Evolutionary conservation across 2,888 invertebrate species (phyloP).

Genomic region (Mechanitis mazaeus): DNA sequence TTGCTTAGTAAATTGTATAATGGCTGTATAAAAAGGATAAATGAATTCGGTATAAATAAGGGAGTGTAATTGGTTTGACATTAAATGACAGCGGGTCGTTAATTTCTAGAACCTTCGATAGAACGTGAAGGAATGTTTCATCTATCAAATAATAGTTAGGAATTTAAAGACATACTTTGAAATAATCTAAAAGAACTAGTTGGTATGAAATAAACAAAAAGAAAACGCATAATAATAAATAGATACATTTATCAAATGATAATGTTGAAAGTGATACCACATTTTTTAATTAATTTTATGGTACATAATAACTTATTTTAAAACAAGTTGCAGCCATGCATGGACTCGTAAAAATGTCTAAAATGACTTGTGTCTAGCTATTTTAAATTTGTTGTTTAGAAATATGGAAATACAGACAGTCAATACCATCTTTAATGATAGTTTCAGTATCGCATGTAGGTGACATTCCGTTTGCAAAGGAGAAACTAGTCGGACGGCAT

Average conservation of each 20-base stretch:
- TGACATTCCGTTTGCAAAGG: constrained; percentile 61
- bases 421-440: constrained; percentile 25
- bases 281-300: too few relatives aligned
- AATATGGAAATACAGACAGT: background rate
- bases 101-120: constrained; percentile 11
- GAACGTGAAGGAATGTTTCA: constrained; percentile 15
- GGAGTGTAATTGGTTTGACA: constrained; percentile 23
- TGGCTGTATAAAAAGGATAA: constrained; percentile 19
- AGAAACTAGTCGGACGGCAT: constrained; percentile 68
- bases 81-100: constrained; percentile 23
- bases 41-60: constrained; percentile 20
- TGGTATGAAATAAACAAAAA: too few relatives aligned
- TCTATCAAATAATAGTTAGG: constrained; percentile 10
- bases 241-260: too few relatives aligned
- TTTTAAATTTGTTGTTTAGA: background rate
- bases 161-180: constrained; percentile 6
- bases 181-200: too few relatives aligned
- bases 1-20: too few relatives aligned
- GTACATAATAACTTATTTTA: too few relatives aligned
- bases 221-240: too few relatives aligned
- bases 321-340: background rate
- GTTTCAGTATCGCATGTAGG: constrained; percentile 46
- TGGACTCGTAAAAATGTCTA: background rate
- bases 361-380: background rate
- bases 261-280: too few relatives aligned